Evolutionary conservation across 2,797 vertebrate species (phyloP), one percentile per base, ranked within the genome.

Genomic region (Malacoraja senta): DNA sequence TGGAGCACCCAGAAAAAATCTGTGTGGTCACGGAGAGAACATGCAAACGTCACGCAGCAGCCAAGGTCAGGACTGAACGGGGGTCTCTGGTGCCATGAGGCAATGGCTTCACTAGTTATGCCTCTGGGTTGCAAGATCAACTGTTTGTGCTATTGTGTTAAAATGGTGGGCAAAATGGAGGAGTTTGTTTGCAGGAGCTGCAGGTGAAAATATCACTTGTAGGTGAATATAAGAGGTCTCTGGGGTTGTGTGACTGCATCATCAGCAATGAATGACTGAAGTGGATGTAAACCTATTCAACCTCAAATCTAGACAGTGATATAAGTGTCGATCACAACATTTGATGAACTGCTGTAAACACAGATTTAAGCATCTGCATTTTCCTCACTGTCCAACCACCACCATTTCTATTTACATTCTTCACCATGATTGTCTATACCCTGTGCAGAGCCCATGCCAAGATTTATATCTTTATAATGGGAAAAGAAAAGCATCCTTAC

Each of bases 401-500:
- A 90, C 29, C 21, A 71, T 90, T 32, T 12, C 86, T 68, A 63
- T 38, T 90, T 90, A 65, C 86, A 35, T 90, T 90, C n/a, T 68
- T n/a, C n/a, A 90, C 68, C 32, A 38, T 63, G 35, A 63, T 63
- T 90, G 86, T 65, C 63, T 35, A 17, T 68, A 90, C n/a, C 8
- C 8, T 71, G 32, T 32, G 35, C 15, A 38, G 32, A 83, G 8
- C 19, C n/a, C 19, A 90, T 35, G 86, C 61, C 63, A 68, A 19
- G 63, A 90, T 90, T 90, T 65, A 71, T 35, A n/a, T 90, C 63
- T 90, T 90, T 68, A 90, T 63, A 90, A 71, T 90, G 63, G 63
- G 63, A 71, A 71, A 90, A 13, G 8, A 17, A 0, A 90, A 68
- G 63, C 68, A 68, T 68, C 3, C 44, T 44, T 44, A 44, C 44